Conservation (phyloP, 2,113 vertebrate species). For the Scolopax mira region DNA sequence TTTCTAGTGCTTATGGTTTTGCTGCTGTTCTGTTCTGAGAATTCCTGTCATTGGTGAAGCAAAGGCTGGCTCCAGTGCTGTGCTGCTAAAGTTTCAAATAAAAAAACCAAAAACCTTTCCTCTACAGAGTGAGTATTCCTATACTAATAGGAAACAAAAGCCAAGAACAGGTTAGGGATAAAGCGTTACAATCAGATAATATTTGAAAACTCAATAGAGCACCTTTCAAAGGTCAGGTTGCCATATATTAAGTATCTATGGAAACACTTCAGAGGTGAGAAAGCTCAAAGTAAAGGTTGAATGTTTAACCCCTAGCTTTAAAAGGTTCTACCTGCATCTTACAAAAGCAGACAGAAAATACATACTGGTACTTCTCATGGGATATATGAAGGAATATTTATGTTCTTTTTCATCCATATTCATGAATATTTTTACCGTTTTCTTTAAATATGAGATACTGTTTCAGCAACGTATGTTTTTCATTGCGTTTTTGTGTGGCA, state of each 20-base stretch:
- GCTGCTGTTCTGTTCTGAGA: background rate
- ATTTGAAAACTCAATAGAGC: constrained; percentile 20
- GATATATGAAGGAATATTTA: background rate
- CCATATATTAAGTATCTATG: background rate
- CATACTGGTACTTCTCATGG: background rate
- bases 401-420: background rate
- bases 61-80: background rate
- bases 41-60: background rate
- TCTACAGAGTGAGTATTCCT: background rate
- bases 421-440: background rate
- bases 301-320: constrained; percentile 1
- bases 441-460: background rate
- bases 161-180: background rate
- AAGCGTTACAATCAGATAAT: background rate
- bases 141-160: background rate
- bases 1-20: background rate
- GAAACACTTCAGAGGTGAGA: constrained; percentile 11
- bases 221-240: constrained; percentile 3
- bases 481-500: background rate
- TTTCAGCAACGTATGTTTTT: background rate
- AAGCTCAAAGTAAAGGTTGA: constrained; percentile 5
- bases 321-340: background rate
- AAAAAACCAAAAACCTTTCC: background rate
- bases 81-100: background rate
- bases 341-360: background rate